Conservation (phyloP, 2,113 vertebrate species). For the Phaethon lepturus region DNA sequence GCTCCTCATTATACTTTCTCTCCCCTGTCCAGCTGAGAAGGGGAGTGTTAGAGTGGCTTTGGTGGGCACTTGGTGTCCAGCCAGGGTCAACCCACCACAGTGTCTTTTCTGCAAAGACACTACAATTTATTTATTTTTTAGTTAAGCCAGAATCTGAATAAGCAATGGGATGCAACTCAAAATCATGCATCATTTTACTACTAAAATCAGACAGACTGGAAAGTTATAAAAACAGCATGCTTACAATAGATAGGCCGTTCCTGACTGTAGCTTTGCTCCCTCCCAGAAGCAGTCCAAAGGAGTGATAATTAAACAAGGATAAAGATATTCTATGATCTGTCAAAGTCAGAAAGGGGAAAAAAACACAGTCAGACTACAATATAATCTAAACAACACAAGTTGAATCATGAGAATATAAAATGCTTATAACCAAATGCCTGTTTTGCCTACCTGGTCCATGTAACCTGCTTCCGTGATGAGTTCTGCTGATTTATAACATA, state of each 20-base stretch:
- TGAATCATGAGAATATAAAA: neutral
- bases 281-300: conserved; percentile 97
- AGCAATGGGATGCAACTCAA: neutral
- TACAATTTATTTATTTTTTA: neutral
- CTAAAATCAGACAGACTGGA: neutral
- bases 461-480: conserved; percentile 87
- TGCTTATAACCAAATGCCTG: neutral
- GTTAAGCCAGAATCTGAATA: conserved; percentile 7
- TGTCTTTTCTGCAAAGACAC: neutral
- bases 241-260: conserved; percentile 90
- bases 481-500: conserved; percentile 96
- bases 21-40: too few species aligned
- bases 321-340: conserved; percentile 90
- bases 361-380: neutral
- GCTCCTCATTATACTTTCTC: too few species aligned
- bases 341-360: neutral
- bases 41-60: too few species aligned
- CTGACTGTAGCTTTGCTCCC: conserved; percentile 91
- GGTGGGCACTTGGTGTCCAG: too few species aligned
- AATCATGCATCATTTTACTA: neutral
- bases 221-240: conserved; percentile 46
- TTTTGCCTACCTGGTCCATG: conserved; percentile 82
- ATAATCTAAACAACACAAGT: neutral
- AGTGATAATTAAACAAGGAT: conserved; percentile 94
- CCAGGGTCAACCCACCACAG: too few species aligned